Evolutionary conservation across 2,888 invertebrate genomes (phyloP).

Genomic region (Entomobrya proxima): DNA sequence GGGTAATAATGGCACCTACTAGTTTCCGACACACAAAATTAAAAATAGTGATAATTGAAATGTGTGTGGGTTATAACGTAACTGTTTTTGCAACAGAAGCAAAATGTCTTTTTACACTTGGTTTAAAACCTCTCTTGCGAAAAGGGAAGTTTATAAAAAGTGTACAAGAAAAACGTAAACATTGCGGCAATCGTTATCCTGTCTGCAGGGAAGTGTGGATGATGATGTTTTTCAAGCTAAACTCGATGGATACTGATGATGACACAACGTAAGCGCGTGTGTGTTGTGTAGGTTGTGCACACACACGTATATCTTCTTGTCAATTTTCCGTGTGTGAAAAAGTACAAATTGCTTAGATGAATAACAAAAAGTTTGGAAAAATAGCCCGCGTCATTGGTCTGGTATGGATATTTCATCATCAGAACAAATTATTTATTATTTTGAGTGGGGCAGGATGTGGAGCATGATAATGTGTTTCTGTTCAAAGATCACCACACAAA

Average conservation of each 20-base stretch:
- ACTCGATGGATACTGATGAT: too few species aligned
- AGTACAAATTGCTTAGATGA: too few species aligned
- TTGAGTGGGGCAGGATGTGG: background rate
- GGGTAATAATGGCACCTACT: too few species aligned
- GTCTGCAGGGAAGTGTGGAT: background rate
- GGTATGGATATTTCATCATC: conserved; percentile 53
- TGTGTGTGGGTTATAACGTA: background rate
- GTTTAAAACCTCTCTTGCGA: background rate
- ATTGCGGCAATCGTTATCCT: background rate
- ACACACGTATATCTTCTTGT: background rate
- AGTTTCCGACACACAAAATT: too few species aligned
- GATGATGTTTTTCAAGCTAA: too few species aligned
- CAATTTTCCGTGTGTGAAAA: too few species aligned
- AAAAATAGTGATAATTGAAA: too few species aligned
- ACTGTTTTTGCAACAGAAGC: background rate
- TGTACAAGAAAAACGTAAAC: background rate
- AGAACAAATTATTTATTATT: conserved; percentile 57
- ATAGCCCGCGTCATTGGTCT: background rate
- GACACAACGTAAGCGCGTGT: background rate
- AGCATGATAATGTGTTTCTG: background rate
- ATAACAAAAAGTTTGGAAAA: too few species aligned
- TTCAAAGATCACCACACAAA: background rate
- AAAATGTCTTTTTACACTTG: too few species aligned
- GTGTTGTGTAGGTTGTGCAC: background rate
- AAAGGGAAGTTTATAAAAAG: background rate